Percentiles rank a stretch among this genome's conserved stretches.
Conservation (phyloP, 2,888 invertebrate species). For the Achlya flavicornis region DNA sequence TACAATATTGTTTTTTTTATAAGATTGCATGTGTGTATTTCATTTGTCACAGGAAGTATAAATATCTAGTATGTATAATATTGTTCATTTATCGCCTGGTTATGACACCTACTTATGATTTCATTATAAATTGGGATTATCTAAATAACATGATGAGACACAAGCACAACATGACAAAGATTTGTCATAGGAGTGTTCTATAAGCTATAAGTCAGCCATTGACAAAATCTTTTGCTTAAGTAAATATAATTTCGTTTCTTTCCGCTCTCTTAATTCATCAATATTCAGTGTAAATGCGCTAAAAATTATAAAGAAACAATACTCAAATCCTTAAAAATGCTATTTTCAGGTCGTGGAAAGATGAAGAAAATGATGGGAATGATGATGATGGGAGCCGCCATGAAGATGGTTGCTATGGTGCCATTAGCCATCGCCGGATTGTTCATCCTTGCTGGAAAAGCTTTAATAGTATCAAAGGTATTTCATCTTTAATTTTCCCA, state of each 20-base stretch:
- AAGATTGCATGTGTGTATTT: not conserved
- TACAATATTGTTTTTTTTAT: not conserved
- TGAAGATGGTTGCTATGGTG: conserved; percentile 92
- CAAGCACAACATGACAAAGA: too few relatives aligned
- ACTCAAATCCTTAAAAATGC: not conserved
- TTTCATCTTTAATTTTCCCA: not conserved
- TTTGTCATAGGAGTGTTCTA: too few relatives aligned
- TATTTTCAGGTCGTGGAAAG: conserved; percentile 88
- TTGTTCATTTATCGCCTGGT: not conserved
- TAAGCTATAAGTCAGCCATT: too few relatives aligned
- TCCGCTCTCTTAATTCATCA: too few relatives aligned
- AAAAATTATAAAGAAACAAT: not conserved
- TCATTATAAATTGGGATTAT: too few relatives aligned
- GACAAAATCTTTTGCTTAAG: too few relatives aligned
- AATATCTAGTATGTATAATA: not conserved
- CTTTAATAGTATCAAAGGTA: conserved; percentile 89
- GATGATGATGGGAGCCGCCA: conserved; percentile 95
- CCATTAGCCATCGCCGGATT: conserved; percentile 92
- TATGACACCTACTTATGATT: too few relatives aligned
- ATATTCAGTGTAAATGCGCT: too few relatives aligned
- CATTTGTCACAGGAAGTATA: not conserved
- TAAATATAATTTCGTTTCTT: too few relatives aligned
- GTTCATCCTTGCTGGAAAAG: conserved; percentile 92
- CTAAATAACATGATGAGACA: too few relatives aligned
- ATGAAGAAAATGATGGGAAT: conserved; percentile 96